These are phyloP conservation scores for Papilio dardanus DNA, from an alignment of 1,140 invertebrate genomes.

Conservation along the genomic window DNA sequence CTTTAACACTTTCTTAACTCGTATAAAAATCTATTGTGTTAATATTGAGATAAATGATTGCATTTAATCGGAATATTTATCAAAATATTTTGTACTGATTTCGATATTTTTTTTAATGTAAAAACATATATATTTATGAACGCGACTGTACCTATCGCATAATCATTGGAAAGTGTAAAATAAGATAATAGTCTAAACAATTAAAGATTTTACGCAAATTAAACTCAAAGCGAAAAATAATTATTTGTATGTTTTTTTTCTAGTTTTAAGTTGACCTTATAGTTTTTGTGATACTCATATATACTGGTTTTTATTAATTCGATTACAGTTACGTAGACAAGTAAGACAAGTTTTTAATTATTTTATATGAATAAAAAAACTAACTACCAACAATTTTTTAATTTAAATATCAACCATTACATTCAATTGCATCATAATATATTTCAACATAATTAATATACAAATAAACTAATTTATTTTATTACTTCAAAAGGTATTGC, in stretches of 20 bases:
- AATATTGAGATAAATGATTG: neutral
- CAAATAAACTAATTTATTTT: neutral
- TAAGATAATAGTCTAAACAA: slow-evolving; percentile 26
- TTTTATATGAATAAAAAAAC: neutral
- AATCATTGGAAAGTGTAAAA: slow-evolving; percentile 37
- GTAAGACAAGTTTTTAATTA: slow-evolving; percentile 26
- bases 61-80: neutral
- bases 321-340: slow-evolving; percentile 26
- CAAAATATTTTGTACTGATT: too few relatives aligned
- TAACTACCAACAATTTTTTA: neutral
- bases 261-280: slow-evolving; percentile 32
- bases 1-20: neutral
- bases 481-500: neutral
- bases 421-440: slow-evolving; percentile 13
- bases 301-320: slow-evolving; percentile 19
- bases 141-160: neutral
- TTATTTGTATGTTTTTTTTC: slow-evolving; percentile 13
- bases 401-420: neutral
- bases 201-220: slow-evolving; percentile 35
- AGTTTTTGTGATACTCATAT: slow-evolving; percentile 13
- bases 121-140: neutral
- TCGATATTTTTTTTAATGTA: too few relatives aligned
- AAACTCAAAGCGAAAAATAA: slow-evolving; percentile 24
- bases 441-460: neutral
- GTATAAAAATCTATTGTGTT: neutral